phyloP scores from a whole-genome alignment of 2,888 invertebrate genomes.

The Erebia ligea region DNA sequence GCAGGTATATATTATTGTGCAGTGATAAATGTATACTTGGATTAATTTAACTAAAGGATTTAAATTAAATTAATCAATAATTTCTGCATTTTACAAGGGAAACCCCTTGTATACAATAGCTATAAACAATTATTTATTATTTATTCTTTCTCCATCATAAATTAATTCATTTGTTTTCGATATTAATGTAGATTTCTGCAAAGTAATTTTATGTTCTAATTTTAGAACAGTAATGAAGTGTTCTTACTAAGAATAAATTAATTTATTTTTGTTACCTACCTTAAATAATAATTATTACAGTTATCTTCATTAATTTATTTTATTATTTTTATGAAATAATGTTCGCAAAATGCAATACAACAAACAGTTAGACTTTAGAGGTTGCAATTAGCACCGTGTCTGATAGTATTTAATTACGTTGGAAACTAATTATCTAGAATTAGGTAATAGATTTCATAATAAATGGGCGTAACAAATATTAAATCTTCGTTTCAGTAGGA shows the following conservation, averaged over 20 bases:
- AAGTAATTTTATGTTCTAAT: no score
- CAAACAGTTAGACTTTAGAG: conserved; percentile 25
- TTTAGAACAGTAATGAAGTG: neutral
- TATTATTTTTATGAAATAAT: conserved; percentile 8
- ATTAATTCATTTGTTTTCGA: no score
- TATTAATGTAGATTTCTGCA: no score
- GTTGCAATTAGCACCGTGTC: conserved; percentile 27
- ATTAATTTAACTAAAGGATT: no score
- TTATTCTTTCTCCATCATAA: no score
- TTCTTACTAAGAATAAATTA: neutral
- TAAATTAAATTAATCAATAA: no score
- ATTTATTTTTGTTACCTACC: neutral
- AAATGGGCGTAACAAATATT: neutral
- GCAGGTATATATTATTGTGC: no score
- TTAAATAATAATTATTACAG: neutral
- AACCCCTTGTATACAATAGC: no score
- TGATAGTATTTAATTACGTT: conserved; percentile 21
- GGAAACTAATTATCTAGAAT: conserved; percentile 30
- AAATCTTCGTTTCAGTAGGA: neutral
- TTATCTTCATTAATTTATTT: neutral
- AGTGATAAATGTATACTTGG: no score
- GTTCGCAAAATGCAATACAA: conserved; percentile 25
- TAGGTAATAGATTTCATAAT: conserved; percentile 32
- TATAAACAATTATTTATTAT: no score
- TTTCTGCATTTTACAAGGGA: no score